phyloP scores from a whole-genome alignment of 2,113 vertebrate genomes.

The Ochotona princeps region DNA sequence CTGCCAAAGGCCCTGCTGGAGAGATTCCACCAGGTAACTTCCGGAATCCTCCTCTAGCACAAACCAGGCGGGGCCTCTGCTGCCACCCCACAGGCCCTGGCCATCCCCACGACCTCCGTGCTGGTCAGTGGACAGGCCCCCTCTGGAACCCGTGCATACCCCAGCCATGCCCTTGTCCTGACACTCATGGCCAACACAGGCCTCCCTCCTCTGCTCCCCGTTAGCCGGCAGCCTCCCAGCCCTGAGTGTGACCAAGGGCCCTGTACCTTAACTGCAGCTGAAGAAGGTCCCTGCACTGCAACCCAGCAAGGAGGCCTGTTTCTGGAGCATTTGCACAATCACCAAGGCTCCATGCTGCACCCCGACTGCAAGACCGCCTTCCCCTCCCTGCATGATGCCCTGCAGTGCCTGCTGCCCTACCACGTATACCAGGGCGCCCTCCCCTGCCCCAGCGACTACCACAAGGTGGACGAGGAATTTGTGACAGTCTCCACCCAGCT shows the following conservation, averaged over 20 bases:
- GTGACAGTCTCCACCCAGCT: constrained; percentile 93
- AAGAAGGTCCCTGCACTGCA: constrained; percentile 91
- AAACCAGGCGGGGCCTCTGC: constrained; percentile 65
- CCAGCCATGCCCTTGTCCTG: constrained; percentile 75
- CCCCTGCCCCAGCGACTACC: constrained; percentile 63
- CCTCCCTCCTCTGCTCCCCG: constrained; percentile 82
- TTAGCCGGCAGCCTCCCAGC: constrained; percentile 85
- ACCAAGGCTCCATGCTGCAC: constrained; percentile 94
- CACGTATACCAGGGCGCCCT: constrained; percentile 75
- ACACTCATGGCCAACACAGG: constrained; percentile 81
- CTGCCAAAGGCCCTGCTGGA: constrained; percentile 93
- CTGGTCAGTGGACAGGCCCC: constrained; percentile 84
- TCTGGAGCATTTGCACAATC: constrained; percentile 96
- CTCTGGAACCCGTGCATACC: constrained; percentile 54
- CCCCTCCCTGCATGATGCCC: constrained; percentile 91
- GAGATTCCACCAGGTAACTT: constrained; percentile 93
- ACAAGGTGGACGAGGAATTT: constrained; percentile 93
- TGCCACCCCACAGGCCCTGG: constrained; percentile 73
- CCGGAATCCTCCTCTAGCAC: constrained; percentile 89
- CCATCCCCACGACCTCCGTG: constrained; percentile 78
- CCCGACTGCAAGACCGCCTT: constrained; percentile 94
- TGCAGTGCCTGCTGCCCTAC: constrained; percentile 94
- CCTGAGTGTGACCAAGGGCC: constrained; percentile 79
- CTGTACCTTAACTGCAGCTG: constrained; percentile 68
- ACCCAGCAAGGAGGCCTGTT: constrained; percentile 95